These are phyloP conservation scores for Latrodectus elegans DNA, from an alignment of 2,888 invertebrate genomes.

Conservation along the genomic window DNA sequence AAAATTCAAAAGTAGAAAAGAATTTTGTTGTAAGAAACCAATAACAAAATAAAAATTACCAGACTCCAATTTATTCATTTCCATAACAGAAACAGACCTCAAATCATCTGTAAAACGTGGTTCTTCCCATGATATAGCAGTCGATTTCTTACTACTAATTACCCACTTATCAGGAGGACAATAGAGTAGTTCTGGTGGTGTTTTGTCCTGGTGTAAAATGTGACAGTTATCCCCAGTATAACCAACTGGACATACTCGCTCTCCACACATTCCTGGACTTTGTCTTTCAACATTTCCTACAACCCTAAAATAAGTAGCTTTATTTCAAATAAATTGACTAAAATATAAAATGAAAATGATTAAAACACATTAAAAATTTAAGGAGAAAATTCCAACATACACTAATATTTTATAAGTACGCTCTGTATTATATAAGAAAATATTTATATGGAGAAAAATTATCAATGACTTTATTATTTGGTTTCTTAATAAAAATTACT, in stretches of 20 bases:
- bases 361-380: no score
- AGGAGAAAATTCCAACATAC: no score
- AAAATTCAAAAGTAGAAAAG: not conserved
- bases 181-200: constrained; percentile 88
- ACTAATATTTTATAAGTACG: no score
- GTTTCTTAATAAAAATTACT: no score
- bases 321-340: not conserved
- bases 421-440: no score
- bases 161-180: constrained; percentile 97
- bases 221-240: constrained; percentile 90
- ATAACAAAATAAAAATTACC: constrained; percentile 46
- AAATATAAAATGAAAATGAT: not conserved
- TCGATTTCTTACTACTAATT: constrained; percentile 92
- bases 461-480: no score
- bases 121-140: constrained; percentile 92
- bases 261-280: constrained; percentile 93
- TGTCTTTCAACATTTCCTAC: constrained; percentile 92
- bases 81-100: constrained; percentile 65
- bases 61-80: constrained; percentile 68
- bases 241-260: constrained; percentile 89
- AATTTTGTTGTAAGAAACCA: not conserved
- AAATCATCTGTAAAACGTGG: constrained; percentile 90
- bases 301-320: constrained; percentile 74
- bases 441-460: no score
- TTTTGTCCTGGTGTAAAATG: constrained; percentile 88